Base-by-base conservation (phyloP, 1,140 invertebrate species). In the Physella acuta region DNA sequence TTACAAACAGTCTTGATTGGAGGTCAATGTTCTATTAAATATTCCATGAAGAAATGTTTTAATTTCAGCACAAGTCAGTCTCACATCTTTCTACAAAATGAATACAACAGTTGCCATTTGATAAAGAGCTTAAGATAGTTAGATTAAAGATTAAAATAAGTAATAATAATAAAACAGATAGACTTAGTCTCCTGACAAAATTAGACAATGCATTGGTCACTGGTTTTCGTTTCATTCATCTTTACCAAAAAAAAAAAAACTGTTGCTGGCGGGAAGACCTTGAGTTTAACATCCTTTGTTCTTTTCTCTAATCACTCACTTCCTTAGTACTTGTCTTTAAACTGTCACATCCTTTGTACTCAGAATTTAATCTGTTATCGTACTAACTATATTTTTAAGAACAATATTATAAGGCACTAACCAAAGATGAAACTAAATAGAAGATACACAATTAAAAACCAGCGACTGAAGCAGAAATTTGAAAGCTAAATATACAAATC, bases 1-100 rank as follows among this genome's bases (percentile, higher is more conserved):
- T 64, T 53, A 64, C 62, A 64, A 28, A 31, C 26, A 33, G 33
- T 28, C 14, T 34, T 53, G 49, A 20, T 64, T 36, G 34, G 44
- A 28, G 30, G 44, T 20, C 5, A 64, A 33, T 2, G 39, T 28
- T n/a, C 62, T 49, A 52, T 64, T 33, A 8, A 51, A 16, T 16
- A 53, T 33, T 49, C 33, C 28, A 5, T 33, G 26, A 30, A 64
- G 62, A 53, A 64, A 64, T 24, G 31, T 44, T 30, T n/a, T 36
- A n/a, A 64, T 51, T 20, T 37, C 39, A 8, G 49, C 62, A 53
- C 62, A 64, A 14, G 44, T 24, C 0, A 64, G 4, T 52, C 62
- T 8, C 2, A 64, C 62, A 64, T 64, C 62, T 52, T 49, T 37
- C 62, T 64, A 17, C 3, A 36, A 33, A 33, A 16, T 11, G 26